Conservation (phyloP, 1,140 invertebrate species). For the Agrilus planipennis region DNA sequence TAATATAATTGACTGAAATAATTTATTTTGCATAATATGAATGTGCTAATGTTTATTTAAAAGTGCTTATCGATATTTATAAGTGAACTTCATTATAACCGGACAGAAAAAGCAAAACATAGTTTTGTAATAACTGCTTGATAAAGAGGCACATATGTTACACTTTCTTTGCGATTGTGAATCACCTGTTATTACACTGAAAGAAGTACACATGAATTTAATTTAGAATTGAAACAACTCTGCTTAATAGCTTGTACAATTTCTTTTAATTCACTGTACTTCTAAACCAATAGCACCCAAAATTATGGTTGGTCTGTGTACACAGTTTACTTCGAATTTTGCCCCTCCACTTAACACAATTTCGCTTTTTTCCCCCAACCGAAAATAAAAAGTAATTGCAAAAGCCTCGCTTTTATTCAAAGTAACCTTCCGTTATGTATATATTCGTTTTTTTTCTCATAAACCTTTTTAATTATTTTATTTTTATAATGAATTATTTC, state of each 20-base stretch:
- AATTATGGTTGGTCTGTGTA: constrained; percentile 18
- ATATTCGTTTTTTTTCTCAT: background rate
- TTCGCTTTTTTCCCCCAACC: constrained; percentile 3
- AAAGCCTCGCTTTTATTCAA: background rate
- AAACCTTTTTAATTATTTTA: constrained; percentile 4
- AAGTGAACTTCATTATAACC: background rate
- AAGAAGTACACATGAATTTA: constrained; percentile 8
- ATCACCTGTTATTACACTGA: constrained; percentile 29
- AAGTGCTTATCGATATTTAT: background rate
- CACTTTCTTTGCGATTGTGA: constrained; percentile 12
- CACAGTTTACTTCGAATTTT: constrained; percentile 16
- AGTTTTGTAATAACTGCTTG: background rate
- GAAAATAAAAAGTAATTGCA: background rate
- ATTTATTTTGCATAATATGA: background rate
- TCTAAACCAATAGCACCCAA: constrained; percentile 1
- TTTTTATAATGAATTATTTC: background rate
- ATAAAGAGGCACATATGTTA: background rate
- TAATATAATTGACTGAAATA: background rate
- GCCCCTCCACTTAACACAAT: constrained; percentile 5
- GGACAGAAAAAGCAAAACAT: background rate
- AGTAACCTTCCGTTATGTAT: background rate
- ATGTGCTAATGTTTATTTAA: no score
- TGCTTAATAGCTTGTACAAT: background rate
- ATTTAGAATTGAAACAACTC: background rate
- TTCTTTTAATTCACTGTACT: background rate